Evolutionary conservation across 1,140 invertebrate genomes (phyloP), one percentile per base, ranked within the genome.

Genomic region (Babylonia areolata): DNA sequence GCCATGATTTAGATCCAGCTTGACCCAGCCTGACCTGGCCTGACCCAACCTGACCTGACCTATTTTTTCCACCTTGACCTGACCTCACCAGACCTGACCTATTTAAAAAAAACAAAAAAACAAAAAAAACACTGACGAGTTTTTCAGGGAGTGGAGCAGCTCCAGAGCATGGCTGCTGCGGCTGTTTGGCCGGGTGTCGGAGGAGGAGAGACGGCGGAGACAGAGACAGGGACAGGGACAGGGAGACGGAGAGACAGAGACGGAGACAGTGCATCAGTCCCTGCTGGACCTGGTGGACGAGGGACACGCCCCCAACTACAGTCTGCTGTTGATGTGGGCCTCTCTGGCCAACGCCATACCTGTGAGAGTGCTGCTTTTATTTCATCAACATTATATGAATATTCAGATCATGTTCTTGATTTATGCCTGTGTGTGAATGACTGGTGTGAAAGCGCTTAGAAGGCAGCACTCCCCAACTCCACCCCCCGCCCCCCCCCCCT

Each of bases 281-380:
- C 31, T 92, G 23, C 40, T 89, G 31, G 69, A 79, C 28, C 64
- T 87, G 33, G 89, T 90, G 1, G 88, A 90, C 75, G 58, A 81
- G 69, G 64, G 84, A 35, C 85, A 89, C 85, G 84, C 86, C 35
- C 87, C 90, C n/a, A 92, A 91, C 81, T 92, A 89, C 85, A 86
- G 86, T 33, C 37, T 92, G 35, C 79, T 92, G n/a, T 69, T 92
- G 1, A 39, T 92, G 35, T 92, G 91, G 91, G 91, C 91, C 0
- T 87, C 90, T 15, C 58, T 92, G 35, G 89, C 91, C 51, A 92
- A 92, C 88, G 90, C 90, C 83, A 87, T 92, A 46, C 91, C 91
- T 40, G 91, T 92, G 51, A 89, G 90, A n/a, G n/a, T n/a, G n/a
- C n/a, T n/a, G n/a, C n/a, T n/a, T n/a, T n/a, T n/a, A n/a, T 89